phyloP scores from a whole-genome alignment of 1,140 invertebrate species.

The Amphibalanus amphitrite region DNA sequence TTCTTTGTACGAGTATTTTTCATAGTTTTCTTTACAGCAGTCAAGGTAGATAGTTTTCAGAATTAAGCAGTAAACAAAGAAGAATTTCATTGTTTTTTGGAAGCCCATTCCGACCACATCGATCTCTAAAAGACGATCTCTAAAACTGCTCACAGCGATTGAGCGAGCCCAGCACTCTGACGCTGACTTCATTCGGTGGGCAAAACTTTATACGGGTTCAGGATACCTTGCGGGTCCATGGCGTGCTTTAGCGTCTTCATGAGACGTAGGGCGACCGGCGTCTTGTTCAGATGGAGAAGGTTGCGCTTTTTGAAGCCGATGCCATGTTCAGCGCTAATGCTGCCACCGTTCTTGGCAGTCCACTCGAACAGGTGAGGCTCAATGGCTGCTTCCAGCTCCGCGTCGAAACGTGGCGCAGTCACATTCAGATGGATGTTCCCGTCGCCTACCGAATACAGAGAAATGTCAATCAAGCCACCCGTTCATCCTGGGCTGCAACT shows the following conservation, averaged over 20 bases:
- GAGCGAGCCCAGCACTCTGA: no score
- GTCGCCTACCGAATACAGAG: constrained; percentile 6
- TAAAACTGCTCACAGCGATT: no score
- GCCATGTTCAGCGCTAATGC: constrained; percentile 90
- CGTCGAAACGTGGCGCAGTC: constrained; percentile 16
- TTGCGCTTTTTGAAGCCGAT: constrained; percentile 78
- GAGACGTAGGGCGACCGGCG: constrained; percentile 45
- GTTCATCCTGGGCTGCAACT: no score
- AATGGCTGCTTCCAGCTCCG: constrained; percentile 46
- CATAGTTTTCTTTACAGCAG: no score
- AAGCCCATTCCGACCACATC: no score
- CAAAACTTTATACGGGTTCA: constrained; percentile 91
- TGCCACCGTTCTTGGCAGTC: constrained; percentile 56
- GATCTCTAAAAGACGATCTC: no score
- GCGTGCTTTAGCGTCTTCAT: constrained; percentile 69
- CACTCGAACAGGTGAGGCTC: constrained; percentile 87
- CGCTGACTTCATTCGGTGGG: constrained; percentile 24
- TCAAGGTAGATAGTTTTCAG: no score
- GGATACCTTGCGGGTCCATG: constrained; percentile 81
- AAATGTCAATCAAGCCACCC: no score
- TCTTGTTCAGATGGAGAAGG: constrained; percentile 70
- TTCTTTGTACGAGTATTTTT: no score
- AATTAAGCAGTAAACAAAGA: no score
- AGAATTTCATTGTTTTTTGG: no score
- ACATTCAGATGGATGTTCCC: constrained; percentile 46